A percentile compares a stretch with the other conserved stretches of the same genome.
These are phyloP conservation scores for Synanthedon formicaeformis DNA, from an alignment of 2,888 invertebrate genomes.

Conservation along the genomic window DNA sequence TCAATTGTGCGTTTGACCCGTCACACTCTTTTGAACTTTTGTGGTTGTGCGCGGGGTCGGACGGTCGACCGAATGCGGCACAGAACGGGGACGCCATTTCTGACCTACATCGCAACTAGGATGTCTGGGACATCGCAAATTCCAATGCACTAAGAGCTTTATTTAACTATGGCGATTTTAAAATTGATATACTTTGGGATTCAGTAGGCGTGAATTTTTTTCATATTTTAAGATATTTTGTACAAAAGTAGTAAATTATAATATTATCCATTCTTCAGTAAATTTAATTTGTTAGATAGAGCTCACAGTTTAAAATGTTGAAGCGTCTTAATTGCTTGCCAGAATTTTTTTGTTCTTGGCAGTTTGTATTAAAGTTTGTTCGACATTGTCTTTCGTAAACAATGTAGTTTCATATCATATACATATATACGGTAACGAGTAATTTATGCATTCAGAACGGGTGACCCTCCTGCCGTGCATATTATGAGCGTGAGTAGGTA, in stretches of 20 bases:
- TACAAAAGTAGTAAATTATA: too few species aligned
- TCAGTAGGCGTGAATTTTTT: not conserved
- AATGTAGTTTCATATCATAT: not conserved
- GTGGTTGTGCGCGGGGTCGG: conserved; percentile 10
- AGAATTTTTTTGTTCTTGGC: not conserved
- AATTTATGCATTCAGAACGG: conserved; percentile 39
- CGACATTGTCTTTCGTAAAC: not conserved
- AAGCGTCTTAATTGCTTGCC: too few species aligned
- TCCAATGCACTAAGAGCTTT: conserved; percentile 20
- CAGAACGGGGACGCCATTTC: conserved; percentile 34
- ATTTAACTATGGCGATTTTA: conserved; percentile 8
- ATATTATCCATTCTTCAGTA: too few species aligned
- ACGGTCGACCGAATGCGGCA: conserved; percentile 1
- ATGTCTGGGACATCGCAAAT: conserved; percentile 54
- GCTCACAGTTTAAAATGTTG: too few species aligned
- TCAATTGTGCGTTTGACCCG: conserved; percentile 15
- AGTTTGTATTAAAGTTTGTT: not conserved
- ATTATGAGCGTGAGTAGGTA: not conserved
- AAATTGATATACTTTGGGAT: not conserved
- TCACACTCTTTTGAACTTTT: conserved; percentile 20
- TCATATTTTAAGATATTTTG: not conserved
- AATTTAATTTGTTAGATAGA: too few species aligned
- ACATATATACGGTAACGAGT: conserved; percentile 30
- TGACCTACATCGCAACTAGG: conserved; percentile 56
- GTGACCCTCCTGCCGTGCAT: not conserved